Evolutionary conservation across 2,797 vertebrate species (phyloP).

Genomic region (Chaetophractus vellerosus): DNA sequence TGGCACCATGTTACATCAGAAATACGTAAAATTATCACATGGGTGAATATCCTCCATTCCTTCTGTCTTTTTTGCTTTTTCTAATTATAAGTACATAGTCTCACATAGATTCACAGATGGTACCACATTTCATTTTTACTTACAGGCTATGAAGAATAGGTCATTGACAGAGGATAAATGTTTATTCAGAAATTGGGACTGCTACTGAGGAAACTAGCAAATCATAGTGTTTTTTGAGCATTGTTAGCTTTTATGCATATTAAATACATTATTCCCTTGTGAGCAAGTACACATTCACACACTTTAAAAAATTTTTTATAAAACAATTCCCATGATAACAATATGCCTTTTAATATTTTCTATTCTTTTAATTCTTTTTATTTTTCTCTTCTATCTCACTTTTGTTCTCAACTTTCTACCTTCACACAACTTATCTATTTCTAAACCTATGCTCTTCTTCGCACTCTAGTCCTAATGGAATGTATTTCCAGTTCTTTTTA

Average conservation of each 20-base stretch:
- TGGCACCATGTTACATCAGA: neutral
- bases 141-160: neutral
- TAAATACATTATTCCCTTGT: neutral
- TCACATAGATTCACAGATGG: neutral
- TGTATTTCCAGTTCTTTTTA: too few species aligned
- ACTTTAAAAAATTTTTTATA: neutral
- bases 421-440: too few species aligned
- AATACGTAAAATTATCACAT: neutral
- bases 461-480: too few species aligned
- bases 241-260: neutral
- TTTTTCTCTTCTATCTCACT: neutral
- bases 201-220: neutral
- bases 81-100: neutral
- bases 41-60: neutral
- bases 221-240: neutral
- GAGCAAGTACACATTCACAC: neutral
- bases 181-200: neutral
- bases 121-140: slow-evolving; percentile 18
- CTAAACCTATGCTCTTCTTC: too few species aligned
- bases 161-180: neutral
- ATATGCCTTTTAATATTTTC: neutral
- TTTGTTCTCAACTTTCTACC: neutral
- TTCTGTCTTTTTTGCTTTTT: neutral
- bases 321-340: neutral
- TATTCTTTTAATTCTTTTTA: neutral